These are phyloP conservation scores for Vanessa atalanta DNA, from an alignment of 1,140 invertebrate genomes.

Conservation along the genomic window DNA sequence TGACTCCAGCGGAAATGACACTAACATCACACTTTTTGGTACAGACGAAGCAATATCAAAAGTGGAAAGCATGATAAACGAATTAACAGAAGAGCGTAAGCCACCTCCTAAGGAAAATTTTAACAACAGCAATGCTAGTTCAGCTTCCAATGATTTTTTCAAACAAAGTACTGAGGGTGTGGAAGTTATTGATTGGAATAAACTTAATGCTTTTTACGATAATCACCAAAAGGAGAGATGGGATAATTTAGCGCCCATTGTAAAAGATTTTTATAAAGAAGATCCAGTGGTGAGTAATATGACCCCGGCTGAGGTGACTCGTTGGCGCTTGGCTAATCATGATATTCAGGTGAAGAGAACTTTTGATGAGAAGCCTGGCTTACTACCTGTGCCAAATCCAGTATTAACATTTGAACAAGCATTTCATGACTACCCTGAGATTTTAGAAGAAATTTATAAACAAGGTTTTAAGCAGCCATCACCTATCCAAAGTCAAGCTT, in stretches of 20 bases:
- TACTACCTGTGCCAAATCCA: conserved; percentile 89
- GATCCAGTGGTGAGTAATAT: conserved; percentile 86
- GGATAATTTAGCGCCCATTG: conserved; percentile 84
- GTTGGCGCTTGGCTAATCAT: conserved; percentile 84
- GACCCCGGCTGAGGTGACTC: conserved; percentile 82
- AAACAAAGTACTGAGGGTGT: conserved; percentile 55
- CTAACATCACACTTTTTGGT: conserved; percentile 80
- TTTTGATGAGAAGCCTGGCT: conserved; percentile 72
- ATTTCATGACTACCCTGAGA: conserved; percentile 90
- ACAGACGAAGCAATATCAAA: conserved; percentile 76
- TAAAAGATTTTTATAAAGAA: conserved; percentile 94
- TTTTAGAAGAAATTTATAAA: conserved; percentile 90
- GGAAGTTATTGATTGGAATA: conserved; percentile 69
- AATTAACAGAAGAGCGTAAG: conserved; percentile 70
- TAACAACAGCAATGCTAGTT: conserved; percentile 34
- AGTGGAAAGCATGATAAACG: conserved; percentile 82
- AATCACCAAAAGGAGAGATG: conserved; percentile 81
- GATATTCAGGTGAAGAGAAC: conserved; percentile 86
- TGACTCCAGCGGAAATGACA: conserved; percentile 64
- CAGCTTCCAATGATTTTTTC: conserved; percentile 59
- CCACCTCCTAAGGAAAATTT: conserved; percentile 44
- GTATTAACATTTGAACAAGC: conserved; percentile 91
- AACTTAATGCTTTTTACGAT: conserved; percentile 77
- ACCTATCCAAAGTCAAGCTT: conserved; percentile 95
- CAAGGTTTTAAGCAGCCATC: conserved; percentile 92